Conservation (phyloP, 2,888 invertebrate genomes). For the Amiota communis region DNA sequence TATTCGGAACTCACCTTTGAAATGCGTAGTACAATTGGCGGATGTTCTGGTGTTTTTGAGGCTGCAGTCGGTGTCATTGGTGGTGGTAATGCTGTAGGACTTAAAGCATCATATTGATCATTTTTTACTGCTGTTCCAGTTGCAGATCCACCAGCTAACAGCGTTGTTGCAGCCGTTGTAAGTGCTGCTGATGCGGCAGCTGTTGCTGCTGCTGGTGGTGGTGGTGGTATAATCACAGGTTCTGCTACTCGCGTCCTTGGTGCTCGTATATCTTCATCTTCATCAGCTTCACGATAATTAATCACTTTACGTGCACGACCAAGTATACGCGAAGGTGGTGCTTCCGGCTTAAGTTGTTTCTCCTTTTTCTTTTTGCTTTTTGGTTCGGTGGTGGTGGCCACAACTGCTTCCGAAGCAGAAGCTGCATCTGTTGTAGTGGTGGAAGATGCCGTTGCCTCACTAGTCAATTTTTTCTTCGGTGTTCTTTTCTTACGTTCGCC, state of each 20-base stretch:
- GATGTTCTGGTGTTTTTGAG: slow-evolving; percentile 75
- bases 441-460: slow-evolving; percentile 31
- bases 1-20: slow-evolving; percentile 77
- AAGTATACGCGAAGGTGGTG: slow-evolving; percentile 68
- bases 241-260: slow-evolving; percentile 68
- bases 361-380: slow-evolving; percentile 63
- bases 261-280: slow-evolving; percentile 72
- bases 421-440: slow-evolving; percentile 35
- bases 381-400: slow-evolving; percentile 42
- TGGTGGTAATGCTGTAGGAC: slow-evolving; percentile 53
- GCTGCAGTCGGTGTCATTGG: slow-evolving; percentile 48
- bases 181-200: background rate
- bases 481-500: slow-evolving; percentile 71
- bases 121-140: background rate
- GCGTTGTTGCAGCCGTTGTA: background rate
- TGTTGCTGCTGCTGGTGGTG: slow-evolving; percentile 2
- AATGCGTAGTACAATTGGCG: slow-evolving; percentile 90
- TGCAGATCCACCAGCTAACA: background rate
- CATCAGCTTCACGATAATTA: slow-evolving; percentile 78
- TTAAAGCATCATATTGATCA: background rate
- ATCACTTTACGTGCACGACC: slow-evolving; percentile 77
- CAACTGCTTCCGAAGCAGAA: slow-evolving; percentile 31
- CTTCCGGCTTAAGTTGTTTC: slow-evolving; percentile 70
- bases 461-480: slow-evolving; percentile 53
- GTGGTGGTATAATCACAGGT: slow-evolving; percentile 32